These are phyloP conservation scores for Dascillus cervinus DNA, from an alignment of 2,888 invertebrate species.

Conservation along the genomic window DNA sequence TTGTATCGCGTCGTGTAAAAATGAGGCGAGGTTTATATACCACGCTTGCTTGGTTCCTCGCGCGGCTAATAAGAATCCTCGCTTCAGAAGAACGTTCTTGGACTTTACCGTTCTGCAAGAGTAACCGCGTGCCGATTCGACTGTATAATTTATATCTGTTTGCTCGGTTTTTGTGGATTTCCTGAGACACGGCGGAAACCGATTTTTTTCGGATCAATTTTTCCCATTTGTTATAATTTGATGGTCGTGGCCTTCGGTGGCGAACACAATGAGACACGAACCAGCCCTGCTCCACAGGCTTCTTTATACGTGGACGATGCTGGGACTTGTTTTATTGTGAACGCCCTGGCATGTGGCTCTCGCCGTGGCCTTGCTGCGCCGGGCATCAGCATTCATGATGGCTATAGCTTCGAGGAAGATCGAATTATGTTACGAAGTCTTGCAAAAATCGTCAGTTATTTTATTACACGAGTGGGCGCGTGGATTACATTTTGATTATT, in stretches of 20 bases:
- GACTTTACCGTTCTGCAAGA: not conserved
- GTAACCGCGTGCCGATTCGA: not conserved
- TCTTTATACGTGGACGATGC: conserved; percentile 5
- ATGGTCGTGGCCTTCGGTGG: conserved; percentile 5
- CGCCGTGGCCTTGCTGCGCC: conserved; percentile 6
- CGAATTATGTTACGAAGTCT: conserved; percentile 5
- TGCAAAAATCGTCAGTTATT: too few relatives aligned
- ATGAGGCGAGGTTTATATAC: conserved; percentile 5
- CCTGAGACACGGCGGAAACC: too few relatives aligned
- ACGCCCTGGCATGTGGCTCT: conserved; percentile 8
- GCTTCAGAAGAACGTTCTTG: conserved; percentile 1
- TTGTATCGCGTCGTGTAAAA: conserved; percentile 4
- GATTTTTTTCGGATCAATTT: too few relatives aligned
- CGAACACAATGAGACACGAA: conserved; percentile 7
- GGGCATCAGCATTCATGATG: conserved; percentile 6
- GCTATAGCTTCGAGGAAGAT: conserved; percentile 4
- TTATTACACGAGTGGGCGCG: too few relatives aligned
- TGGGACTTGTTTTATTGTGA: conserved; percentile 6
- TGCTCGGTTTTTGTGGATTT: too few relatives aligned
- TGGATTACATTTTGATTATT: too few relatives aligned
- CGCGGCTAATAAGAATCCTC: conserved; percentile 7
- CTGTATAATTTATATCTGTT: not conserved
- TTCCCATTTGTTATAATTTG: conserved; percentile 3
- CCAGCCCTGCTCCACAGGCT: conserved; percentile 3
- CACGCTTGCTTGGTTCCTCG: conserved; percentile 8